phyloP scores from a whole-genome alignment of 2,888 invertebrate genomes.

The Tipula vernalis region DNA sequence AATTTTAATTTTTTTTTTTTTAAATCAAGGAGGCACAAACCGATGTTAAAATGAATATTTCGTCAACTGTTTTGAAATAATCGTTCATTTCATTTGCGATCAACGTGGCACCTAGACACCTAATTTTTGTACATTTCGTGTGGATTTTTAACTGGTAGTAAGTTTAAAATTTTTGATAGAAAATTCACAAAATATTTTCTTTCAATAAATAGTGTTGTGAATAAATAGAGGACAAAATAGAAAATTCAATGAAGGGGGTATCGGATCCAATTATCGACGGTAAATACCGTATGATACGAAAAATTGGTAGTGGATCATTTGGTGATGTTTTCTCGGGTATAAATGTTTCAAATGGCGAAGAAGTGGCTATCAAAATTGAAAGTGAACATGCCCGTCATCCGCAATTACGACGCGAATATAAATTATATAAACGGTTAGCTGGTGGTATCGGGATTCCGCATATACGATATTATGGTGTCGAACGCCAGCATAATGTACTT shows the following conservation, averaged over 20 bases:
- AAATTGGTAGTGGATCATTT: conserved; percentile 98
- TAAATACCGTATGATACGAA: conserved; percentile 88
- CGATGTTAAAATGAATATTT: no score
- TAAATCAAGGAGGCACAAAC: no score
- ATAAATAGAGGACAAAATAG: neutral
- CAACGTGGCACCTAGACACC: no score
- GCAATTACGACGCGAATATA: conserved; percentile 96
- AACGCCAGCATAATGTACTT: conserved; percentile 94
- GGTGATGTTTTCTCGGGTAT: conserved; percentile 97
- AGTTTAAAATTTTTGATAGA: conserved; percentile 8
- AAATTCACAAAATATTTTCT: neutral
- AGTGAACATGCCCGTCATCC: conserved; percentile 94
- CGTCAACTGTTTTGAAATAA: no score
- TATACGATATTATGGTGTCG: conserved; percentile 90
- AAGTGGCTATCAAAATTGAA: conserved; percentile 99
- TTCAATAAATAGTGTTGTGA: neutral
- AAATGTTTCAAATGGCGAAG: conserved; percentile 84
- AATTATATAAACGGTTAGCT: conserved; percentile 96
- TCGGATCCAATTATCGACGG: conserved; percentile 53
- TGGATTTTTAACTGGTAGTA: conserved; percentile 8
- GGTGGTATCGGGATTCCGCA: conserved; percentile 95
- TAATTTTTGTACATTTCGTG: conserved; percentile 11
- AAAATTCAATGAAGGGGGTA: conserved; percentile 6
- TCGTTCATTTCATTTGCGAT: no score
- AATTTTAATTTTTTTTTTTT: no score